Base-by-base conservation (phyloP, 1,140 invertebrate genomes). In the Caenorhabditis brenneri region DNA sequence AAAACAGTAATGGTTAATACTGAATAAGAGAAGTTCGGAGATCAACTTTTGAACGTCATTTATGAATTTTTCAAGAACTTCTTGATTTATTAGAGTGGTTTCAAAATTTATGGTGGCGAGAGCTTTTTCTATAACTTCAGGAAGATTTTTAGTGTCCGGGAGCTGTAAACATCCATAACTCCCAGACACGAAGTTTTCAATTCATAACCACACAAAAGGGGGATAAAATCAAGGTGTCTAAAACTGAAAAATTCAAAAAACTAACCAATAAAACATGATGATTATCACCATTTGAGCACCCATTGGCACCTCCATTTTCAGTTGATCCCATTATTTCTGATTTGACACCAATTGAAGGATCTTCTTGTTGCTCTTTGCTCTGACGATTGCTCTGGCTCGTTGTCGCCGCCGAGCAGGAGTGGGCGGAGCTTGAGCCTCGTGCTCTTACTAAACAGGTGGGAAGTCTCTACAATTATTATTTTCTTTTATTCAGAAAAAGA, bases 351-450 rank as follows among this genome's bases (percentile, higher is more conserved):
- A n/a, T 36, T 19, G 53, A 42, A 42, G 39, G 12, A 42, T 42
- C 5, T 6, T 42, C 36, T 36, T 16, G 12, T 19, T 36, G 31
- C 65, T 74, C 65, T 74, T 74, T 74, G 29, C 65, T 74, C 65
- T 74, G 65, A 39, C 65, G 33, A 74, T 42, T 74, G 65, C 65
- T 42, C 36, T 74, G 65, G 36, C 65, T 74, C 33, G 65, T 74
- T 74, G 65, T 74, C 65, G 33, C 36, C 36, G 65, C 65, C 36
- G 65, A 74, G 65, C 65, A 42, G n/a, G 65, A 74, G 65, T 74
- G 65, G 65, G 65, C 36, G 65, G 65, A 74, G 65, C 65, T 74
- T 74, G 65, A 74, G 65, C 65, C 65, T 33, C 65, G 65, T 42
- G 65, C 65, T 74, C 33, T 74, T 65, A 19, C 58, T 31, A 74